phyloP scores from a whole-genome alignment of 2,113 vertebrate genomes.

The Rafetus swinhoei region DNA sequence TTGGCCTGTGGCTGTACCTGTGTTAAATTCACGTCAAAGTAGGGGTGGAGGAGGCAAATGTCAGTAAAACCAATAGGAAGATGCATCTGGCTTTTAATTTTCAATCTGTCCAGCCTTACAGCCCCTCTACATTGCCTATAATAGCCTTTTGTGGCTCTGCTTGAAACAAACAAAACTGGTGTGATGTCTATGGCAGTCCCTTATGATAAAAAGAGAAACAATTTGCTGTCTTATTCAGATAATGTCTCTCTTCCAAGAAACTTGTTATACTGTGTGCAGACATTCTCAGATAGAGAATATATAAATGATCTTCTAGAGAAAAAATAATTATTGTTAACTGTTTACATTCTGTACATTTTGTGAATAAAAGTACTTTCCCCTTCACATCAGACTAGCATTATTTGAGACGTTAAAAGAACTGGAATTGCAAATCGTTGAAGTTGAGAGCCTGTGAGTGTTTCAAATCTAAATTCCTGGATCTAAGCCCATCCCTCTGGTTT shows the following conservation, averaged over 20 bases:
- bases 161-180: conserved; percentile 15
- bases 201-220: conserved; percentile 44
- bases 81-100: conserved; percentile 65
- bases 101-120: conserved; percentile 43
- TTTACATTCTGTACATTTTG: not conserved
- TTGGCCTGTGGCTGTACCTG: conserved; percentile 77
- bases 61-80: conserved; percentile 69
- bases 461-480: conserved; percentile 30
- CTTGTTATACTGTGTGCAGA: conserved; percentile 9
- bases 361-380: conserved; percentile 32
- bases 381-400: not conserved
- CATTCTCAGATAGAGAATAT: not conserved
- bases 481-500: conserved; percentile 4
- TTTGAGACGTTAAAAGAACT: not conserved
- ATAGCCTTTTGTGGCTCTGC: conserved; percentile 59
- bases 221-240: conserved; percentile 1
- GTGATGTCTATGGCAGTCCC: conserved; percentile 51
- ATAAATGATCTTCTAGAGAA: fast-evolving
- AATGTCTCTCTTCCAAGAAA: not conserved
- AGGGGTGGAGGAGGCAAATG: conserved; percentile 70
- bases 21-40: conserved; percentile 78
- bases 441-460: conserved; percentile 31
- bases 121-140: conserved; percentile 51
- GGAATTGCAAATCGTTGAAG: not conserved
- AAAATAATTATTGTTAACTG: not conserved